Evolutionary conservation across 2,797 vertebrate species (phyloP).

Genomic region (Spatula versicolor): DNA sequence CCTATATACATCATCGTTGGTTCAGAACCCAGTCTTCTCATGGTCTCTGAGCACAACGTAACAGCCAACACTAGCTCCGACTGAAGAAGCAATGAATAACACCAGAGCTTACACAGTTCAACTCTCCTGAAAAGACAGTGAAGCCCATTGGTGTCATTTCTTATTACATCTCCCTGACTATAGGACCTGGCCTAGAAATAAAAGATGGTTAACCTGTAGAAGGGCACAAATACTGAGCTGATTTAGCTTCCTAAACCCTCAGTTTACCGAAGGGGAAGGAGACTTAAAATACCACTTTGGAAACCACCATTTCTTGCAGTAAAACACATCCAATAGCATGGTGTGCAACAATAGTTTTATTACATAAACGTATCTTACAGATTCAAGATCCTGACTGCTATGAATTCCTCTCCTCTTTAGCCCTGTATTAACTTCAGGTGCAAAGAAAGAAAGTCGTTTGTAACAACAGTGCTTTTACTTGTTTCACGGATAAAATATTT

Average conservation of each 20-base stretch:
- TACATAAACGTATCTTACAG: neutral
- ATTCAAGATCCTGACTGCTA: neutral
- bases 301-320: neutral
- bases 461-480: neutral
- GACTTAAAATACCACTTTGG: neutral
- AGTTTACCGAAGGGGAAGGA: neutral
- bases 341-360: neutral
- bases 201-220: neutral
- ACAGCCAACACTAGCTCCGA: slow-evolving; percentile 2
- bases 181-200: neutral
- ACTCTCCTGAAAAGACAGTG: neutral
- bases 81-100: slow-evolving; percentile 16
- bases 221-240: neutral
- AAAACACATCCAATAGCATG: neutral
- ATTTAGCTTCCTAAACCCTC: neutral
- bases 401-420: neutral
- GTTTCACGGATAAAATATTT: neutral
- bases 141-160: neutral
- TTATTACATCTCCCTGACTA: neutral
- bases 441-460: neutral
- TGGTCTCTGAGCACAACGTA: neutral
- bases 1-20: neutral
- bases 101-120: neutral
- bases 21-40: slow-evolving; percentile 40
- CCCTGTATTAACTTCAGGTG: neutral